These are phyloP conservation scores for Channa striata DNA, from an alignment of 2,797 vertebrate species.

Conservation along the genomic window DNA sequence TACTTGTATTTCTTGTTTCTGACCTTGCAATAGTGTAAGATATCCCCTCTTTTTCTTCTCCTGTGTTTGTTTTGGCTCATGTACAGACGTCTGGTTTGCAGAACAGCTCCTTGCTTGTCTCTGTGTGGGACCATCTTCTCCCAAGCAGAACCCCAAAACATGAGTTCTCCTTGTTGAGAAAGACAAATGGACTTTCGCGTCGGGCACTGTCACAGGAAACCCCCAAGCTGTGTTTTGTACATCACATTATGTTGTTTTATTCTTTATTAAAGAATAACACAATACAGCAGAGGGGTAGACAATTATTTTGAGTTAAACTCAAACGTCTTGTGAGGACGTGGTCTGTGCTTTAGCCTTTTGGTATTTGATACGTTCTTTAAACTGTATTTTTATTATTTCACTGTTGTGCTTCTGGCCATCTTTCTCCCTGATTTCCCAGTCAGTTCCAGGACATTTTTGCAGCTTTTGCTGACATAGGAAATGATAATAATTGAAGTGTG, in stretches of 20 bases:
- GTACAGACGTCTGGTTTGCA: slow-evolving; percentile 56
- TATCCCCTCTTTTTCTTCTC: slow-evolving; percentile 23
- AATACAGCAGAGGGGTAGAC: background rate
- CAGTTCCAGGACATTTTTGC: slow-evolving; percentile 28
- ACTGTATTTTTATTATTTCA: background rate
- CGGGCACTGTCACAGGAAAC: slow-evolving; percentile 16
- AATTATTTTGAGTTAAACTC: background rate
- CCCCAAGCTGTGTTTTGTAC: slow-evolving; percentile 30
- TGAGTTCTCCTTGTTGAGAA: slow-evolving; percentile 25
- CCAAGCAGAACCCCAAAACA: slow-evolving; percentile 17
- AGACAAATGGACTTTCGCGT: slow-evolving; percentile 33
- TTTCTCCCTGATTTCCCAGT: slow-evolving; percentile 7
- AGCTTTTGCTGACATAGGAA: slow-evolving; percentile 30
- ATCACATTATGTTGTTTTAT: background rate
- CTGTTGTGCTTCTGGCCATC: slow-evolving; percentile 2
- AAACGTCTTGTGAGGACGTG: background rate
- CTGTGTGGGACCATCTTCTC: slow-evolving; percentile 22
- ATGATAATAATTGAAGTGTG: slow-evolving; percentile 35
- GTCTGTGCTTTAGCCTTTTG: background rate
- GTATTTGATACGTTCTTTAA: background rate
- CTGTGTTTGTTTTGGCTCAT: slow-evolving; percentile 45
- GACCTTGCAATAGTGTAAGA: slow-evolving; percentile 18
- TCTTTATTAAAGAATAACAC: background rate
- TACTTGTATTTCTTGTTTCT: background rate
- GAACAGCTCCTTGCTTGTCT: slow-evolving; percentile 33